Evolutionary conservation across 2,797 vertebrate species (phyloP), one percentile per base, ranked within the genome.

Genomic region (Spea hammondii): DNA sequence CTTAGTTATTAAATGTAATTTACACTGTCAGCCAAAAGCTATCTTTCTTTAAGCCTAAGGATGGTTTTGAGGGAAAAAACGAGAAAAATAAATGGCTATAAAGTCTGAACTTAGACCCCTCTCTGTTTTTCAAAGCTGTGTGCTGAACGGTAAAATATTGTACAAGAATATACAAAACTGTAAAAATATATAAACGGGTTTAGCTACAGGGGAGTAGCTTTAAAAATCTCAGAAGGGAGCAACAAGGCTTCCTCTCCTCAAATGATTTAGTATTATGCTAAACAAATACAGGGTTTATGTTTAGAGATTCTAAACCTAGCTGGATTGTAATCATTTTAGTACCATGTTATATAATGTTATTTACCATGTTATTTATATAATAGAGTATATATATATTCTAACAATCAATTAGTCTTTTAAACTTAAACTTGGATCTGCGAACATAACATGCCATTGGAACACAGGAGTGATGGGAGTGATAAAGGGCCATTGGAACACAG

Each of bases 111-210:
- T 62, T 78, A 10, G 75, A 77, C 68, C 54, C 4, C 60, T 76
- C 82, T 85, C 82, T 6, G 83, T 80, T 85, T 79, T 66, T 69
- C 50, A 81, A 81, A 81, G 79, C 44, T 77, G 76, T 78, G 83
- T 76, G 70, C 83, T 82, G 46, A 14, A 77, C 68, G 65, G 77
- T 57, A 83, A 70, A 75, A 12, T 72, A 10, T 81, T 76, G 60
- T 44, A 5, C 5, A 84, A 85, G 14, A 6, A 14, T 5, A 79
- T 66, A 0, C 46, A 71, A 77, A 44, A 76, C 70, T 48, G 60
- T 64, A 80, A 83, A 73, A 72, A 66, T 72, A 65, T 32, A 81
- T 68, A 70, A 74, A 68, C 79, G n/a, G 76, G 54, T 78, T 65
- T 79, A 71, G 77, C 68, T 68, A 75, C 81, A 71, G 74, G 4